Conservation (phyloP, 2,888 invertebrate species). For the Acanthoscelides obtectus region DNA sequence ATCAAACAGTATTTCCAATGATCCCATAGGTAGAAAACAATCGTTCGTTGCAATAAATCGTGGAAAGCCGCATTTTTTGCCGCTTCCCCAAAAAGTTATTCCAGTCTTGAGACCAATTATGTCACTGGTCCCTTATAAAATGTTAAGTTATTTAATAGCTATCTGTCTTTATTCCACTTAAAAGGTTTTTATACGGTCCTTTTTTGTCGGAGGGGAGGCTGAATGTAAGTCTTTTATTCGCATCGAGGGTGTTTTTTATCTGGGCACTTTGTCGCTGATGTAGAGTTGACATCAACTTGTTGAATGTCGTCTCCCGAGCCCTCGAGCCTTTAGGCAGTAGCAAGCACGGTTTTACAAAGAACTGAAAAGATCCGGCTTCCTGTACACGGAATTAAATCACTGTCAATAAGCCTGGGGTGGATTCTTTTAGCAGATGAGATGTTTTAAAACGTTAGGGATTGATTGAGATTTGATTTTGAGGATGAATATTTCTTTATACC, state of each 20-base stretch:
- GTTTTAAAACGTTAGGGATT: background rate
- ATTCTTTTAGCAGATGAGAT: background rate
- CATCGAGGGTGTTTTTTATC: constrained; percentile 48
- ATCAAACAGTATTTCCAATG: background rate
- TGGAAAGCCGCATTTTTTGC: background rate
- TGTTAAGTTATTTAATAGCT: constrained; percentile 31
- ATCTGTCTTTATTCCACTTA: constrained; percentile 35
- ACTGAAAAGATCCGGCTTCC: constrained; percentile 35
- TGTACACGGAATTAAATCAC: constrained; percentile 38
- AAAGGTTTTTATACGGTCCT: constrained; percentile 24
- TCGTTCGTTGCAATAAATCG: background rate
- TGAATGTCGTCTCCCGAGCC: constrained; percentile 33
- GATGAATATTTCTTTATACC: too few species aligned
- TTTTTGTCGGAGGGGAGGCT: constrained; percentile 33
- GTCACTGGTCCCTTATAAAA: constrained; percentile 31
- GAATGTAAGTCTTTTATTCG: constrained; percentile 44
- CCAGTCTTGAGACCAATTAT: constrained; percentile 27
- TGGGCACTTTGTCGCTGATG: constrained; percentile 47
- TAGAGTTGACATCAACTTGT: constrained; percentile 47
- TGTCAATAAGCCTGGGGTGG: constrained; percentile 25
- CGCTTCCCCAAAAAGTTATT: constrained; percentile 6
- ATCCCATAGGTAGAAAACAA: background rate
- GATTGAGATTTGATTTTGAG: background rate
- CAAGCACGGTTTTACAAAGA: constrained; percentile 21
- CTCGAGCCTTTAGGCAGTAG: background rate